Evolutionary conservation across 2,113 vertebrate species (phyloP).

Genomic region (Neolamprologus sp.): DNA sequence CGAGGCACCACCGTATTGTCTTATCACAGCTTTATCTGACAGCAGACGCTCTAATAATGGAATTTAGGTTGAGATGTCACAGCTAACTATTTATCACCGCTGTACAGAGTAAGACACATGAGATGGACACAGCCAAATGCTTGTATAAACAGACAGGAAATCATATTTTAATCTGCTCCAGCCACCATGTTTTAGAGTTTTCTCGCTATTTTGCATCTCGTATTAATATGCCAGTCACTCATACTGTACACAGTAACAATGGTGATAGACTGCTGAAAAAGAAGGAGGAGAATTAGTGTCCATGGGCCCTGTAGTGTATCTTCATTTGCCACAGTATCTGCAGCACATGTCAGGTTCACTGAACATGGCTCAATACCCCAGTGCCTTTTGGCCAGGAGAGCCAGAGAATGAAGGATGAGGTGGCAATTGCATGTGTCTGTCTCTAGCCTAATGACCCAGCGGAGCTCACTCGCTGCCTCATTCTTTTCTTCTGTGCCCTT

Average conservation of each 20-base stretch:
- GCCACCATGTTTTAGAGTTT: neutral
- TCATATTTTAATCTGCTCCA: conserved; percentile 7
- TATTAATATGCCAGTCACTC: conserved; percentile 44
- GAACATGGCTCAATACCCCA: conserved; percentile 41
- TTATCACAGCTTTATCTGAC: conserved; percentile 53
- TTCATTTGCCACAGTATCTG: conserved; percentile 60
- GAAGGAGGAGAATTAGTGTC: conserved; percentile 50
- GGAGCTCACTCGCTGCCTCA: neutral
- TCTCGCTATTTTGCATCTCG: neutral
- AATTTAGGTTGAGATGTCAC: conserved; percentile 42
- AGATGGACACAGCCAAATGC: conserved; percentile 10
- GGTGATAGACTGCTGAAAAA: conserved; percentile 41
- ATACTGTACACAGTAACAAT: neutral
- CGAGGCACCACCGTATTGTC: conserved; percentile 38
- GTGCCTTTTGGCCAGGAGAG: conserved; percentile 28
- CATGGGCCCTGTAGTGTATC: conserved; percentile 46
- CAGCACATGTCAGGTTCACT: conserved; percentile 52
- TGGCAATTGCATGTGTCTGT: conserved; percentile 51
- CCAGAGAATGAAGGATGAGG: conserved; percentile 51
- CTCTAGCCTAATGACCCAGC: conserved; percentile 60
- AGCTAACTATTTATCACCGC: conserved; percentile 30
- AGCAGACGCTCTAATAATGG: conserved; percentile 46
- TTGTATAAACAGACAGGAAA: conserved; percentile 6
- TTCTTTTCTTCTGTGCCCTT: neutral
- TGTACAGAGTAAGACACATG: neutral